A percentile compares a stretch with the other conserved stretches of the same genome.
phyloP scores from a whole-genome alignment of 1,140 invertebrate genomes.

The Mylabris phalerata region DNA sequence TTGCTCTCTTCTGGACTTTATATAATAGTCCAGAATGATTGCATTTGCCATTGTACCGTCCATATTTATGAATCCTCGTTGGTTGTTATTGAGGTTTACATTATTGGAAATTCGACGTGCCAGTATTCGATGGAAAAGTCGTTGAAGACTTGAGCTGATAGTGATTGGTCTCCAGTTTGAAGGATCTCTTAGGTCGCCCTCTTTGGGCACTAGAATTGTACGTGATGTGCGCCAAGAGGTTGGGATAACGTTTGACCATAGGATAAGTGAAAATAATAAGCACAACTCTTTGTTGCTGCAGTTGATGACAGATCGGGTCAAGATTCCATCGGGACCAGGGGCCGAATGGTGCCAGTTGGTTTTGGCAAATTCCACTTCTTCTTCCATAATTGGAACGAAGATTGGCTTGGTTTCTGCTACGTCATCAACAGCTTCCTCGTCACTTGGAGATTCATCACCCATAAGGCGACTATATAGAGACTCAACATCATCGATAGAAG shows the following conservation, averaged over 20 bases:
- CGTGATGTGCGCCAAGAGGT: background rate
- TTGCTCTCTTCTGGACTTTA: background rate
- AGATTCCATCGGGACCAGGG: constrained; percentile 10
- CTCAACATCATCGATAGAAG: too few species aligned
- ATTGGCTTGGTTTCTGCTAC: too few species aligned
- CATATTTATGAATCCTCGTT: constrained; percentile 20
- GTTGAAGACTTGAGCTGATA: constrained; percentile 2
- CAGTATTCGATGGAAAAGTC: constrained; percentile 4
- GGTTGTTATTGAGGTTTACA: background rate
- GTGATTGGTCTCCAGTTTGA: background rate
- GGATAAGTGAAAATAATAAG: too few species aligned
- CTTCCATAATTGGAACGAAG: background rate
- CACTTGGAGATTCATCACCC: too few species aligned
- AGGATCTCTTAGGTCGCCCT: constrained; percentile 8
- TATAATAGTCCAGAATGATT: constrained; percentile 8
- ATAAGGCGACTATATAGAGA: too few species aligned
- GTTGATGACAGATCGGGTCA: too few species aligned
- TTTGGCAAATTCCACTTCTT: background rate
- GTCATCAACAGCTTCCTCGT: too few species aligned
- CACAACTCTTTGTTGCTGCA: too few species aligned
- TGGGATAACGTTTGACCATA: too few species aligned
- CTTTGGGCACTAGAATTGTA: constrained; percentile 20
- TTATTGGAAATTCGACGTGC: too few species aligned
- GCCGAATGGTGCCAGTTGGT: constrained; percentile 4
- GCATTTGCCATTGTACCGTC: constrained; percentile 1